These are phyloP conservation scores for Drosophila borborema DNA, from an alignment of 2,888 invertebrate genomes.

Conservation along the genomic window DNA sequence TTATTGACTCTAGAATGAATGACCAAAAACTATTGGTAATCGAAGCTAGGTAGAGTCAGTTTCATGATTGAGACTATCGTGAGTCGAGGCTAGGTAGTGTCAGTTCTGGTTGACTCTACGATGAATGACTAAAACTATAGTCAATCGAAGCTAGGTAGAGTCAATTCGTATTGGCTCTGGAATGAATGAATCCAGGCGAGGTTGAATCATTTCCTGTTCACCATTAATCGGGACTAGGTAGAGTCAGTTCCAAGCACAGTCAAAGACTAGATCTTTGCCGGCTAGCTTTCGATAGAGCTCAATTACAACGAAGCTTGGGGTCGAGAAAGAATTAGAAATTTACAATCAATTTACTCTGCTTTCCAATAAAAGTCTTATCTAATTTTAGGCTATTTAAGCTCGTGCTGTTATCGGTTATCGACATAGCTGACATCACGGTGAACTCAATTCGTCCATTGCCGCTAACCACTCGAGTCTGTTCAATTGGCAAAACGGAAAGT, in stretches of 20 bases:
- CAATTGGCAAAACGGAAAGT: constrained; percentile 46
- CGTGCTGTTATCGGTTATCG: background rate
- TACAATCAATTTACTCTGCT: background rate
- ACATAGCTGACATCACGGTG: background rate
- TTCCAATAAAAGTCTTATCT: background rate
- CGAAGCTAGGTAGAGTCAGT: background rate
- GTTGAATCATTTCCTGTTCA: background rate
- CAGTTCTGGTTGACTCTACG: too few relatives aligned
- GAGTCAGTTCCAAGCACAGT: background rate
- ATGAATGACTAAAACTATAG: background rate
- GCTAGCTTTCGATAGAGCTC: background rate
- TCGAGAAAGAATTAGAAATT: background rate
- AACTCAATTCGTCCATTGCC: background rate
- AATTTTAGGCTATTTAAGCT: background rate
- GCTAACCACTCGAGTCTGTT: constrained; percentile 9
- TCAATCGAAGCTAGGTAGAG: background rate
- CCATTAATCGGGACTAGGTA: background rate
- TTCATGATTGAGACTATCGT: too few relatives aligned
- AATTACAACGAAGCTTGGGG: background rate
- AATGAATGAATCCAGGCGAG: too few relatives aligned
- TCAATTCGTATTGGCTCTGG: too few relatives aligned
- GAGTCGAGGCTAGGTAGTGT: background rate
- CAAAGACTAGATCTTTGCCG: background rate
- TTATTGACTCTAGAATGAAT: too few relatives aligned
- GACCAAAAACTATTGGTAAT: background rate